phyloP scores from a whole-genome alignment of 2,113 vertebrate species.

The Scartelaos histophorus region DNA sequence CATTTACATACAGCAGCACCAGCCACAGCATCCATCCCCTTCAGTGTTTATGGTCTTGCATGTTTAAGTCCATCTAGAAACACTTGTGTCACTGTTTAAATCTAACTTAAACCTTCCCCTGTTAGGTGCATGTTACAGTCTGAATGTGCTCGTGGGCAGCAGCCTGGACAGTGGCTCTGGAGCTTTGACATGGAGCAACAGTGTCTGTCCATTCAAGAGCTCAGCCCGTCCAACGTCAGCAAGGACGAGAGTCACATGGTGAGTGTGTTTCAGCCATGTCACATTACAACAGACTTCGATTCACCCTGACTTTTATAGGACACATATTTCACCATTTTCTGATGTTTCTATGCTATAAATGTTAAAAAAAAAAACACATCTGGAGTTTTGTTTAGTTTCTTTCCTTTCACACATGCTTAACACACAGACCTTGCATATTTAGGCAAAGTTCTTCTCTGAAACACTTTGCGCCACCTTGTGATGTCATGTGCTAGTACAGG shows the following conservation, averaged over 20 bases:
- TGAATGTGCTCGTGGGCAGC: constrained; percentile 79
- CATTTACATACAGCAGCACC: neutral
- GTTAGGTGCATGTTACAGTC: constrained; percentile 84
- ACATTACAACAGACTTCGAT: neutral
- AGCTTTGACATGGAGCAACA: constrained; percentile 88
- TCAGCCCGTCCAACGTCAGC: constrained; percentile 92
- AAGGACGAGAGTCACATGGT: constrained; percentile 86
- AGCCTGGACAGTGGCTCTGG: constrained; percentile 90
- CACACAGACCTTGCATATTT: no score
- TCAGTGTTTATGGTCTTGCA: neutral
- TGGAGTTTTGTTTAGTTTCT: no score
- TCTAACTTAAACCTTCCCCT: constrained; percentile 3
- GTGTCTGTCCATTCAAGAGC: constrained; percentile 81
- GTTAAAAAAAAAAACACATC: no score
- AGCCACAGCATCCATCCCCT: no score
- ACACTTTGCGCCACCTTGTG: no score
- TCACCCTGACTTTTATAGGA: neutral
- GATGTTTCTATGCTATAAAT: no score
- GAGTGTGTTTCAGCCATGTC: constrained; percentile 5
- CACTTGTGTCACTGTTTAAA: neutral
- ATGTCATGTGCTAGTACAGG: no score
- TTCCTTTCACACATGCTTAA: no score
- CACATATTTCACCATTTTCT: no score
- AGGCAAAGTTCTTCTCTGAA: no score
- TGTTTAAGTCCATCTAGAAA: neutral